Conservation (phyloP, 2,888 invertebrate species). For the Colostygia pectinataria region DNA sequence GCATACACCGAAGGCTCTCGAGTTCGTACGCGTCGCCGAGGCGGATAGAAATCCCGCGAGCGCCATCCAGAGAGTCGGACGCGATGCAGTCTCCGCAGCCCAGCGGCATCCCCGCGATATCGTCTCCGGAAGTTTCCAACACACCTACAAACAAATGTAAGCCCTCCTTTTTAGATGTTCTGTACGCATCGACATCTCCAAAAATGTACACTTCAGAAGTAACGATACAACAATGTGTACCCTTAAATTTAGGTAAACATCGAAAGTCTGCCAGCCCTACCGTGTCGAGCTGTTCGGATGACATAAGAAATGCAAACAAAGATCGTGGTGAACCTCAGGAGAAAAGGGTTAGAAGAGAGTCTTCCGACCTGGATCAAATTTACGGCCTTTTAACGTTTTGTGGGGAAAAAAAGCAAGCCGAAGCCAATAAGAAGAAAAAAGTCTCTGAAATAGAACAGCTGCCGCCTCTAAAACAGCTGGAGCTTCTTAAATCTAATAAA, state of each 20-base stretch:
- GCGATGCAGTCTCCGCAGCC: conserved; percentile 89
- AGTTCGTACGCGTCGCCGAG: conserved; percentile 73
- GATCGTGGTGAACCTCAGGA: conserved; percentile 77
- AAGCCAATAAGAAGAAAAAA: conserved; percentile 54
- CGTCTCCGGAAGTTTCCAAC: conserved; percentile 86
- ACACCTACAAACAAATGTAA: conserved; percentile 73
- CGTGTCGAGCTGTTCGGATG: conserved; percentile 89
- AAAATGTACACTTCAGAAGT: conserved; percentile 84
- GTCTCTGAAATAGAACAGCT: conserved; percentile 68
- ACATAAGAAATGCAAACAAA: conserved; percentile 84
- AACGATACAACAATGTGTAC: conserved; percentile 85
- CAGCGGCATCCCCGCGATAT: conserved; percentile 87
- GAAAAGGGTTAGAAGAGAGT: conserved; percentile 65
- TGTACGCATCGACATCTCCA: conserved; percentile 83
- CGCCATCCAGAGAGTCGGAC: conserved; percentile 87
- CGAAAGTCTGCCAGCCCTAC: conserved; percentile 88
- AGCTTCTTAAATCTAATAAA: conserved; percentile 85
- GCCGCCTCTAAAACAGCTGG: conserved; percentile 87
- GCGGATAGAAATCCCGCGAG: conserved; percentile 79
- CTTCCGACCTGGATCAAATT: conserved; percentile 66
- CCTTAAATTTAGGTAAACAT: conserved; percentile 86
- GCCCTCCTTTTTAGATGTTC: conserved; percentile 84
- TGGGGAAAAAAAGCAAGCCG: conserved; percentile 49
- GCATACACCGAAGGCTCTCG: conserved; percentile 78
- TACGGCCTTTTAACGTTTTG: conserved; percentile 67